A percentile compares a stretch with the other conserved stretches of the same genome.
phyloP scores from a whole-genome alignment of 2,888 invertebrate species.

The Ophion ellenae region DNA sequence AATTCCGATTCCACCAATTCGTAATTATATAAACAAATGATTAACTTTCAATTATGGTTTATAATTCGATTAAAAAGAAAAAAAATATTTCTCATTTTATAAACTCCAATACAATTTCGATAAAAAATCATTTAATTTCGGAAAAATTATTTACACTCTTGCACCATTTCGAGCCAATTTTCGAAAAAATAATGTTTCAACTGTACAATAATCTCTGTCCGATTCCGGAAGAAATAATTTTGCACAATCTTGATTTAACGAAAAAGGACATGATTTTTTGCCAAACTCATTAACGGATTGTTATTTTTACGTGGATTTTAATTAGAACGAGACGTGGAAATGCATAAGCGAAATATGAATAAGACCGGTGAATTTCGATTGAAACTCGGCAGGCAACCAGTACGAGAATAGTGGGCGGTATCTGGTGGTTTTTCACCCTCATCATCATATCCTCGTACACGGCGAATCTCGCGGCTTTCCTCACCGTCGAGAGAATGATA shows the following conservation, averaged over 20 bases:
- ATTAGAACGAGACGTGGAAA: neutral
- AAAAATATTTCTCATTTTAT: too few relatives aligned
- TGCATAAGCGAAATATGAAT: neutral
- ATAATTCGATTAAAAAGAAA: too few relatives aligned
- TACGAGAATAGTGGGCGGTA: conserved; percentile 97
- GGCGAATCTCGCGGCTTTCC: conserved; percentile 98
- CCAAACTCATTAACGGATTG: neutral
- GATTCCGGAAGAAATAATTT: neutral
- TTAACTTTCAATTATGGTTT: too few relatives aligned
- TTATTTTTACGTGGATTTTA: conserved; percentile 44
- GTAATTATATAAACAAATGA: too few relatives aligned
- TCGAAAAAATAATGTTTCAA: neutral
- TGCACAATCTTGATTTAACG: neutral
- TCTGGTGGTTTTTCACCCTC: conserved; percentile 99
- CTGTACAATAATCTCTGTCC: neutral
- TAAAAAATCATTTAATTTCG: too few relatives aligned
- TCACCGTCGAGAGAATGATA: conserved; percentile 98
- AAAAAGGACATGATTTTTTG: neutral
- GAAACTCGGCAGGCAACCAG: conserved; percentile 89
- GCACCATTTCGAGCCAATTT: too few relatives aligned
- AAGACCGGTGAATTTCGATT: conserved; percentile 22
- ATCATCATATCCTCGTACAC: conserved; percentile 99
- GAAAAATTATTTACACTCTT: too few relatives aligned
- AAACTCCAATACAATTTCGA: too few relatives aligned
- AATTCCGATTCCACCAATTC: too few relatives aligned